Percentiles rank a stretch among this genome's conserved stretches.
phyloP scores from a whole-genome alignment of 2,797 vertebrate species.

The Sebastes paucispinis region DNA sequence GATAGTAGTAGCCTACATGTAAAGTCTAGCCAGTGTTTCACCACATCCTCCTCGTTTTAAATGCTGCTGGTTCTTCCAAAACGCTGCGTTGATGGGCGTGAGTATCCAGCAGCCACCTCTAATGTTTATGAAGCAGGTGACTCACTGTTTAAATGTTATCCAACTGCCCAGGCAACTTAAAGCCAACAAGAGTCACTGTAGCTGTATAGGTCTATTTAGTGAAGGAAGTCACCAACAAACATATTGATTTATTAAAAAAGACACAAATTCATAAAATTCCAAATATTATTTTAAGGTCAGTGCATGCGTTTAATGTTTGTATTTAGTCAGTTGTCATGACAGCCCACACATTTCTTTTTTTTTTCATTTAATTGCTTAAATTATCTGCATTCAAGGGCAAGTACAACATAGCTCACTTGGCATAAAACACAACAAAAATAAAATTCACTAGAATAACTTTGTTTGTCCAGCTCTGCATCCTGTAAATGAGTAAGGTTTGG shows the following conservation, averaged over 20 bases:
- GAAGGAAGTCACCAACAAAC: background rate
- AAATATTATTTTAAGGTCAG: background rate
- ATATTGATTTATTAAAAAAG: background rate
- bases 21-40: background rate
- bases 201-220: too few species aligned
- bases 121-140: background rate
- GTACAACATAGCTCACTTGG: background rate
- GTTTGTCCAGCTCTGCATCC: background rate
- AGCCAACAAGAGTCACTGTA: too few species aligned
- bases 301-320: background rate
- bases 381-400: background rate
- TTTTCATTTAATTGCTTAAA: background rate
- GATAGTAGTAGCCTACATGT: background rate
- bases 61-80: rapidly evolving
- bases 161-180: too few species aligned
- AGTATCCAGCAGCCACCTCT: background rate
- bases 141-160: background rate
- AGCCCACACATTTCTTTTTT: background rate
- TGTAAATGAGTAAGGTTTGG: background rate
- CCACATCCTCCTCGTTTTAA: background rate
- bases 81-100: background rate
- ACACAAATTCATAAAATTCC: background rate
- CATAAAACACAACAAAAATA: background rate
- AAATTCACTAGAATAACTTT: background rate
- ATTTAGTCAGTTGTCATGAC: background rate